Evolutionary conservation across 1,140 invertebrate species (phyloP), one percentile per base, ranked within the genome.

Genomic region (Drosophila rufa): DNA sequence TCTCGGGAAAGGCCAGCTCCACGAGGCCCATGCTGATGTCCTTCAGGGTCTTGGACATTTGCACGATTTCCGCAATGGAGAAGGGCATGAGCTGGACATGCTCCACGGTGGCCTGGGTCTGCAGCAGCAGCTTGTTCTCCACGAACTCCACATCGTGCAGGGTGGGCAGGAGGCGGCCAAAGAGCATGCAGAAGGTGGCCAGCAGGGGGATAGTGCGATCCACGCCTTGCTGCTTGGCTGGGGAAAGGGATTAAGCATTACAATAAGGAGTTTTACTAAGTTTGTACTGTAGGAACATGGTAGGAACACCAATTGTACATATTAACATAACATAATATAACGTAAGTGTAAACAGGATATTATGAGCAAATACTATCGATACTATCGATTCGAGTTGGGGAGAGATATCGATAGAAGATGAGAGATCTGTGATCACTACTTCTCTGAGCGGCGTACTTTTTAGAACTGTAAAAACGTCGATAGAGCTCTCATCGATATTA

Each of bases 111-210:
- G 22, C 62, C 25, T 19, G 76, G n/a, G 65, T 78, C n/a, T 70
- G 67, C 33, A 90, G 36, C 47, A 92, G 11, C 15, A 92, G 61
- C 48, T 92, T 83, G 51, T 94, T 93, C 66, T 95, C 93, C 40
- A 95, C 95, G 84, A 99, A 98, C 91, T 98, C 98, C 4, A 96
- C 95, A 93, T 99, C 98, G 82, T 98, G 97, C 17, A 98, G 92
- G 0, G 98, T 98, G 0, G 96, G 95, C 45, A 98, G 94, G 2
- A 98, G 94, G 33, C 97, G 94, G 47, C 95, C 96, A 80, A 98
- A 97, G 0, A 98, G 93, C 2, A 97, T 96, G 92, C 97, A 98
- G 92, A 98, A 98, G 0, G 97, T 96, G 0, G 96, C 96, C 9
- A 98, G 84, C 2, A 97, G 86, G 0, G 97, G 97, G 22, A 98